Evolutionary conservation across 1,140 invertebrate genomes (phyloP).

Genomic region (Ceratina calcarata): DNA sequence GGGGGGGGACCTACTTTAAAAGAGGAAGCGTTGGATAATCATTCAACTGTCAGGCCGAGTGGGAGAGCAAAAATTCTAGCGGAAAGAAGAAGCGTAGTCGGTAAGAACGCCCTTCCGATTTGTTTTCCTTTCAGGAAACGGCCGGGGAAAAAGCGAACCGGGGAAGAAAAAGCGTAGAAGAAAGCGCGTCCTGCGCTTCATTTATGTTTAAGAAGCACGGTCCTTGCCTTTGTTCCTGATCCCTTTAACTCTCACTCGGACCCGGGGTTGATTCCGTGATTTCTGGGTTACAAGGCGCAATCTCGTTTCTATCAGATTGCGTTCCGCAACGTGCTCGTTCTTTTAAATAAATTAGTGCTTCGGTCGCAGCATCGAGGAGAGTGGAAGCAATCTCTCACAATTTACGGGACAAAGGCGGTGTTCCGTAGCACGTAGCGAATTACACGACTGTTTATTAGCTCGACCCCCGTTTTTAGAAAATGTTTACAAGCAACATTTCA

Average conservation of each 20-base stretch:
- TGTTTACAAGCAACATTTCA: too few relatives aligned
- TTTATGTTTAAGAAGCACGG: conserved; percentile 4
- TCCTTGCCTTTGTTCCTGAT: not conserved
- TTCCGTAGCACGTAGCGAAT: too few relatives aligned
- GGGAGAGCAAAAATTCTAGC: conserved; percentile 33
- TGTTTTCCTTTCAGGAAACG: conserved; percentile 48
- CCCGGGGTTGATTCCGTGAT: not conserved
- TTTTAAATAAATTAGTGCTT: conserved; percentile 9
- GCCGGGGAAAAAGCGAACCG: not conserved
- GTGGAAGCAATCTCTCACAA: not conserved
- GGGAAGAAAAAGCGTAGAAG: not conserved
- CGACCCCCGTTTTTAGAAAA: not conserved
- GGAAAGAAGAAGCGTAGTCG: conserved; percentile 8
- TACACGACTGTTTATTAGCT: too few relatives aligned
- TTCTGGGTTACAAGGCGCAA: not conserved
- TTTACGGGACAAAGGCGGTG: not conserved
- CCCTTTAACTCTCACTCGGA: not conserved
- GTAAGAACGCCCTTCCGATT: conserved; percentile 51
- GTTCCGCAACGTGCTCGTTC: not conserved
- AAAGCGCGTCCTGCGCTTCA: not conserved
- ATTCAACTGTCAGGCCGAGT: conserved; percentile 55
- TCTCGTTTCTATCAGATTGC: not conserved
- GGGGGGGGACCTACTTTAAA: conserved; percentile 47
- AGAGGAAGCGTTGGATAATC: conserved; percentile 61
- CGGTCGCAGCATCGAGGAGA: not conserved